Evolutionary conservation across 1,140 invertebrate species (phyloP).

Genomic region (Lineus longissimus): DNA sequence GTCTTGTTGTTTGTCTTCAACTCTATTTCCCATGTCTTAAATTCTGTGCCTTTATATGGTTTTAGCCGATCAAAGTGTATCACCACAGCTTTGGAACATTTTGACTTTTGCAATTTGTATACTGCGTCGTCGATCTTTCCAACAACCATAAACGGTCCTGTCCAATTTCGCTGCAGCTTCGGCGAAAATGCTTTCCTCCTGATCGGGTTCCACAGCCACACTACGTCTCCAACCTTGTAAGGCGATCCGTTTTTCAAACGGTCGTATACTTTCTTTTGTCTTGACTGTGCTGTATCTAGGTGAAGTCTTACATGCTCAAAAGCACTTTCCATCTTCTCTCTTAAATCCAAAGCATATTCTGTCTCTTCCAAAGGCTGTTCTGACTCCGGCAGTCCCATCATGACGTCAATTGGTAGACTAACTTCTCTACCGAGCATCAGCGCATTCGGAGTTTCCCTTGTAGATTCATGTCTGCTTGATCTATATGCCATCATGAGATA

Average conservation of each 20-base stretch:
- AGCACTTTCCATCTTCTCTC: slow-evolving; percentile 12
- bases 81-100: neutral
- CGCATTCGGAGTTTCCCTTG: slow-evolving; percentile 8
- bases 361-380: neutral
- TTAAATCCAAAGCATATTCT: neutral
- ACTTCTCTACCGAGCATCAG: slow-evolving; percentile 23
- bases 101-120: neutral
- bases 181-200: too few species aligned
- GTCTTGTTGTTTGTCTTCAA: too few species aligned
- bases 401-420: slow-evolving; percentile 11
- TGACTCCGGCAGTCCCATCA: slow-evolving; percentile 9
- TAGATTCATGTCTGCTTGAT: slow-evolving; percentile 14
- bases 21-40: too few species aligned
- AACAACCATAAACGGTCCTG: too few species aligned
- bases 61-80: neutral
- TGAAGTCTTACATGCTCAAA: slow-evolving; percentile 7
- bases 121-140: neutral
- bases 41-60: too few species aligned
- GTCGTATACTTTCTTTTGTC: slow-evolving; percentile 18
- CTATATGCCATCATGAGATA: slow-evolving; percentile 19
- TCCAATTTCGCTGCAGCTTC: too few species aligned
- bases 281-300: neutral
- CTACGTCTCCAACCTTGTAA: too few species aligned
- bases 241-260: neutral
- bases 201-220: too few species aligned